Conservation (phyloP, 1,140 invertebrate species). For the Pseudomyrmex dendroicus region DNA sequence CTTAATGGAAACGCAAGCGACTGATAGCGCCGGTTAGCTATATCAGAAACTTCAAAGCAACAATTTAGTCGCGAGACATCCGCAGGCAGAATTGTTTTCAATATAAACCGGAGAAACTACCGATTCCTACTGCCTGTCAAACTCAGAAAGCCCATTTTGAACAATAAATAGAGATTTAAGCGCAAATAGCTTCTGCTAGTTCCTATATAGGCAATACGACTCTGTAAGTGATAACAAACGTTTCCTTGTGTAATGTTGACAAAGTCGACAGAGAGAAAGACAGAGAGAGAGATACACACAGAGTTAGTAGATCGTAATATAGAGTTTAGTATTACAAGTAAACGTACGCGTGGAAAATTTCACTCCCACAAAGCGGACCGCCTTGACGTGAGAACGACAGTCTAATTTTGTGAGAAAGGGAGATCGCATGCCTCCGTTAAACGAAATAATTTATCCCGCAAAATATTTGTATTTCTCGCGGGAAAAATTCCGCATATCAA, state of each 20-base stretch:
- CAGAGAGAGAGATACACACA: not conserved
- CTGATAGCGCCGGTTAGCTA: conserved; percentile 30
- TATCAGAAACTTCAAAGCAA: conserved; percentile 44
- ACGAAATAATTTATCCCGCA: conserved; percentile 28
- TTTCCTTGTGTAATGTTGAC: not conserved
- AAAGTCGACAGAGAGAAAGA: too few species aligned
- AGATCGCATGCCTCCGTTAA: not conserved
- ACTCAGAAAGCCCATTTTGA: conserved; percentile 34
- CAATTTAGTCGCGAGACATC: conserved; percentile 38
- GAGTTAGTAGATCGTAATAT: not conserved
- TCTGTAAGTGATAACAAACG: not conserved
- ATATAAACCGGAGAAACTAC: conserved; percentile 19
- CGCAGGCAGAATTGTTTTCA: conserved; percentile 32
- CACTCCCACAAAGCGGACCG: not conserved
- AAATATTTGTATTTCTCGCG: conserved; percentile 50
- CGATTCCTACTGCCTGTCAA: conserved; percentile 40
- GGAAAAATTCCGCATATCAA: conserved; percentile 45
- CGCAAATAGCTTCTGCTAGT: conserved; percentile 10
- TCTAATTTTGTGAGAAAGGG: conserved; percentile 1
- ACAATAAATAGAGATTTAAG: conserved; percentile 27
- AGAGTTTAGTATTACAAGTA: not conserved
- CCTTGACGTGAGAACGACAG: conserved; percentile 16
- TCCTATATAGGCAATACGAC: too few species aligned
- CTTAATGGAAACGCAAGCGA: conserved; percentile 60
- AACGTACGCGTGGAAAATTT: not conserved